These are phyloP conservation scores for Spheniscus humboldti DNA, from an alignment of 2,797 vertebrate species.

Conservation along the genomic window DNA sequence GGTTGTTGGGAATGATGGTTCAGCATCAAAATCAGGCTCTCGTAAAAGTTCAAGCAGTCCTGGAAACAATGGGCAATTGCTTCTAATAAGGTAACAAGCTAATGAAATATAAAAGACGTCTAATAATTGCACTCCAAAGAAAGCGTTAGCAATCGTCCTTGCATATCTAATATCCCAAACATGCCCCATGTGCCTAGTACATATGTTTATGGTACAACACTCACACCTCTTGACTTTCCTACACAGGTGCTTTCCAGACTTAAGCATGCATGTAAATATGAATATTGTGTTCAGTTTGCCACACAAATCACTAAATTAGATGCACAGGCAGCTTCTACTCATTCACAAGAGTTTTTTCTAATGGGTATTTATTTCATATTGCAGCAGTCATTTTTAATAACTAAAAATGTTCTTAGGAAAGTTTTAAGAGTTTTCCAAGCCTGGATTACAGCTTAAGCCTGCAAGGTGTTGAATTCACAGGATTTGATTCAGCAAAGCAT, in stretches of 20 bases:
- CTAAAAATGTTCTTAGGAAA: background rate
- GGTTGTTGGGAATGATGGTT: background rate
- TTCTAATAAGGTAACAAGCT: background rate
- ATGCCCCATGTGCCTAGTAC: background rate
- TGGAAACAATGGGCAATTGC: background rate
- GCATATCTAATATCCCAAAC: background rate
- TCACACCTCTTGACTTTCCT: background rate
- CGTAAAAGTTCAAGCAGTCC: background rate
- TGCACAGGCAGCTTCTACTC: background rate
- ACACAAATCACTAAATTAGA: slow-evolving; percentile 9
- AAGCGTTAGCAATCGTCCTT: slow-evolving; percentile 1
- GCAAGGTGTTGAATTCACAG: background rate
- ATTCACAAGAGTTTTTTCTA: background rate
- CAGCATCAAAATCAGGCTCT: background rate
- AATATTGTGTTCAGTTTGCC: slow-evolving; percentile 36
- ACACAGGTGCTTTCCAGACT: slow-evolving; percentile 31
- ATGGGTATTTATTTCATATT: background rate
- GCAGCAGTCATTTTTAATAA: background rate
- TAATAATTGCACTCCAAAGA: background rate
- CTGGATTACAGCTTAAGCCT: background rate
- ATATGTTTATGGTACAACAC: background rate
- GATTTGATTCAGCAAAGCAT: background rate
- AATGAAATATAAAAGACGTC: background rate
- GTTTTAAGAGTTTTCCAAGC: background rate
- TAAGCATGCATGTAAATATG: background rate